Conservation (phyloP, 2,113 vertebrate species). For the Atherinomorus stipes region DNA sequence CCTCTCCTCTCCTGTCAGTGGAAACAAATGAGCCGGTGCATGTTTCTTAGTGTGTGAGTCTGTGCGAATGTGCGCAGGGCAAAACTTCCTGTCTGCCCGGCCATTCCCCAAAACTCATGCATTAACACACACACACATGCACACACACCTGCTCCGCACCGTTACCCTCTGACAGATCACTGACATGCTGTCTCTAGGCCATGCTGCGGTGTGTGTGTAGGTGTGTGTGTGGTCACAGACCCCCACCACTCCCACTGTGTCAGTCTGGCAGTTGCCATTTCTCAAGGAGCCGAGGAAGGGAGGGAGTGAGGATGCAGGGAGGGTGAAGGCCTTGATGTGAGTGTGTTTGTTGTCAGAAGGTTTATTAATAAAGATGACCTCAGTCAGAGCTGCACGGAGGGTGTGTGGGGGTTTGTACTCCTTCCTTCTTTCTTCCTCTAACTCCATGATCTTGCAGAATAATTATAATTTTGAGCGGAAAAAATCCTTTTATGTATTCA, state of each 20-base stretch:
- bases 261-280: conserved; percentile 72
- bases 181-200: conserved; percentile 70
- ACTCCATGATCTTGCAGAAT: conserved; percentile 28
- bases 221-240: conserved; percentile 44
- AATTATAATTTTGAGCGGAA: conserved; percentile 34
- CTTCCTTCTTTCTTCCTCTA: conserved; percentile 9
- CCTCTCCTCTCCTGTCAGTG: conserved; percentile 71
- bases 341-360: conserved; percentile 72
- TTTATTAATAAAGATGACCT: conserved; percentile 82
- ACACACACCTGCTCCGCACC: conserved; percentile 63
- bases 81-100: conserved; percentile 60
- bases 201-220: conserved; percentile 31
- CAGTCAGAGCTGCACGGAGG: conserved; percentile 42
- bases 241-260: conserved; percentile 59
- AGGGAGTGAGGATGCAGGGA: conserved; percentile 51
- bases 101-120: conserved; percentile 35
- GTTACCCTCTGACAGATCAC: conserved; percentile 77
- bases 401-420: conserved; percentile 1
- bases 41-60: conserved; percentile 63
- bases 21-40: conserved; percentile 75
- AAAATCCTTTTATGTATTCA: conserved; percentile 7
- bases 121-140: conserved; percentile 18
- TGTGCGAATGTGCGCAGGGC: conserved; percentile 38
- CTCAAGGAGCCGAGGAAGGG: conserved; percentile 62
- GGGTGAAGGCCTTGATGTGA: conserved; percentile 60